Evolutionary conservation across 2,113 vertebrate genomes (phyloP).

Genomic region (Gyps fulvus): DNA sequence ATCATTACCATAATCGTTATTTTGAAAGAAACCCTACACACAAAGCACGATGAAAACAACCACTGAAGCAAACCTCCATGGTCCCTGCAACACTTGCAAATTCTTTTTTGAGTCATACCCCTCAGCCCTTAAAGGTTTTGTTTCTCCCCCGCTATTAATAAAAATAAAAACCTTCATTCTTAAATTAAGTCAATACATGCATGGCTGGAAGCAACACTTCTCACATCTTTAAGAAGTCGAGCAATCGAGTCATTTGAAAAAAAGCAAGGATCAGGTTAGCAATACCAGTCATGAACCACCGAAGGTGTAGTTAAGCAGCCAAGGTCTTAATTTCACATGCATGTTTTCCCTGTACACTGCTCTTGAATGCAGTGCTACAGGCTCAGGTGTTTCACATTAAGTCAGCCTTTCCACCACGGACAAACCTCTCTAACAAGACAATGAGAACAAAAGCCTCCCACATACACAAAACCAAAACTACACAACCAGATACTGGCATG

Average conservation of each 20-base stretch:
- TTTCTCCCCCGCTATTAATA: neutral
- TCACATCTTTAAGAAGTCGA: neutral
- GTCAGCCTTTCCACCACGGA: slow-evolving; percentile 18
- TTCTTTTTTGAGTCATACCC: neutral
- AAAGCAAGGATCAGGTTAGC: neutral
- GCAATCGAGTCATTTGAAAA: neutral
- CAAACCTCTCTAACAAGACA: neutral
- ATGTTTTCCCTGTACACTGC: neutral
- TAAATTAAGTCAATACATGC: neutral
- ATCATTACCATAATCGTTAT: too few relatives aligned
- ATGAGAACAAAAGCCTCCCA: neutral
- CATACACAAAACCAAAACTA: neutral
- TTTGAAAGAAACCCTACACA: neutral
- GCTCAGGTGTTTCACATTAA: neutral
- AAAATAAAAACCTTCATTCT: neutral
- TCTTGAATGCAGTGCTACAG: neutral
- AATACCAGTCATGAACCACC: neutral
- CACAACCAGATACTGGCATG: neutral
- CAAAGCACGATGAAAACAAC: neutral
- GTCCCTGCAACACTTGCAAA: neutral
- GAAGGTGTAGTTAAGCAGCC: neutral
- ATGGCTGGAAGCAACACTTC: neutral
- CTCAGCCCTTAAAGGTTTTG: neutral
- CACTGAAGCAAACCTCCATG: neutral
- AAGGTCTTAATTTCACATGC: neutral